These are phyloP conservation scores for Hylia prasina DNA, from an alignment of 2,113 vertebrate species.

Conservation along the genomic window DNA sequence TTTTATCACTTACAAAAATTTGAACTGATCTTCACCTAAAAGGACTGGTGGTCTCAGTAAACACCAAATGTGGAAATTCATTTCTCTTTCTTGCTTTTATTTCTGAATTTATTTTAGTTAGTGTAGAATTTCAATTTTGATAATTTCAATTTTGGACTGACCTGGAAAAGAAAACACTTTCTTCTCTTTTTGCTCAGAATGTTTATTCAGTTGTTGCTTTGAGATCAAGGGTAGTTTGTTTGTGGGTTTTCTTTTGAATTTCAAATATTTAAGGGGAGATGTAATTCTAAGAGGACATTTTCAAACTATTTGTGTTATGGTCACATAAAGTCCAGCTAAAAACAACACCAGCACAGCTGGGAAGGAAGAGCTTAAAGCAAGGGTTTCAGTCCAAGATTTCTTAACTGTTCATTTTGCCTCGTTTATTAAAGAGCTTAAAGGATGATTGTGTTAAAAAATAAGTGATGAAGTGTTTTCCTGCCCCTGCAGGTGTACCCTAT, in stretches of 20 bases:
- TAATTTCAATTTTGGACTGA: neutral
- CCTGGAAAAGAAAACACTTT: neutral
- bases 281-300: neutral
- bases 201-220: neutral
- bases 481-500: conserved; percentile 89
- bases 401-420: neutral
- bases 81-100: neutral
- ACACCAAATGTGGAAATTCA: neutral
- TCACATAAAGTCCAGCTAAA: neutral
- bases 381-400: neutral
- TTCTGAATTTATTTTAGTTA: neutral
- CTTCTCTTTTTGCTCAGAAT: neutral
- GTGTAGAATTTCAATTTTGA: neutral
- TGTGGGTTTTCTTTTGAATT: neutral
- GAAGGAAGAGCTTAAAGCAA: neutral
- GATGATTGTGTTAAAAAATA: neutral
- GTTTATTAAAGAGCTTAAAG: neutral
- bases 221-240: neutral
- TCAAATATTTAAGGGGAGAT: neutral
- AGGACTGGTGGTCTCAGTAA: neutral
- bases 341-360: neutral
- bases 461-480: neutral
- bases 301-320: neutral
- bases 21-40: neutral
- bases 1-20: neutral